Conservation (phyloP, 2,888 invertebrate genomes). For the Listrodromus nycthemerus region DNA sequence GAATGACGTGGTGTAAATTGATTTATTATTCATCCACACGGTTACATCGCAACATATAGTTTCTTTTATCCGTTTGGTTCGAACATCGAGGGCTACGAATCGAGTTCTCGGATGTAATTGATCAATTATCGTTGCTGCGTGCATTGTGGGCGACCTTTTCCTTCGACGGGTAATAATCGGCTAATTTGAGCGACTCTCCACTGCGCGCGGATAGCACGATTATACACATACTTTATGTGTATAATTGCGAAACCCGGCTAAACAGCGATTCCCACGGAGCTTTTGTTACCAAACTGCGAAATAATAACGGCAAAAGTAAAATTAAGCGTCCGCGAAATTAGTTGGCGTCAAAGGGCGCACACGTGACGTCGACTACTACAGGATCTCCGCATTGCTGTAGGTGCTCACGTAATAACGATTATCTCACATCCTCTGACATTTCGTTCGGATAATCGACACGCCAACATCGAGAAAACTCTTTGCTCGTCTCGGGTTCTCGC, state of each 20-base stretch:
- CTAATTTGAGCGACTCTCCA: constrained; percentile 37
- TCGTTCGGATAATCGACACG: constrained; percentile 69
- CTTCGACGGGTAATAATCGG: constrained; percentile 44
- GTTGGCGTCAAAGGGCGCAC: constrained; percentile 38
- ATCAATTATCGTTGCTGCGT: constrained; percentile 47
- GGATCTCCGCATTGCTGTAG: constrained; percentile 5
- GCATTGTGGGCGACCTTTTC: constrained; percentile 21
- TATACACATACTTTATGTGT: constrained; percentile 7
- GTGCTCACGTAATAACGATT: constrained; percentile 63
- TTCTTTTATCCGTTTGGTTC: not conserved
- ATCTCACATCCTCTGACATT: constrained; percentile 70
- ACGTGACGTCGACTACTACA: not conserved
- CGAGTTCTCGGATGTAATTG: constrained; percentile 45
- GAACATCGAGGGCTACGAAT: constrained; percentile 22
- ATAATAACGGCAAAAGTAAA: constrained; percentile 12
- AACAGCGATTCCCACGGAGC: constrained; percentile 47
- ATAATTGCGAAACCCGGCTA: constrained; percentile 30
- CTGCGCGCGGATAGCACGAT: not conserved
- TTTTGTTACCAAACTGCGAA: constrained; percentile 8
- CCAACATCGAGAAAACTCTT: constrained; percentile 28
- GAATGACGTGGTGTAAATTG: constrained; percentile 13
- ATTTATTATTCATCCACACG: constrained; percentile 18
- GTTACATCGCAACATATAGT: not conserved
- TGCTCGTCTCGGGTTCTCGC: constrained; percentile 21
- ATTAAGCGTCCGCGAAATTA: constrained; percentile 5